Base-by-base conservation (phyloP, 2,113 vertebrate species). In the Felis catus region DNA sequence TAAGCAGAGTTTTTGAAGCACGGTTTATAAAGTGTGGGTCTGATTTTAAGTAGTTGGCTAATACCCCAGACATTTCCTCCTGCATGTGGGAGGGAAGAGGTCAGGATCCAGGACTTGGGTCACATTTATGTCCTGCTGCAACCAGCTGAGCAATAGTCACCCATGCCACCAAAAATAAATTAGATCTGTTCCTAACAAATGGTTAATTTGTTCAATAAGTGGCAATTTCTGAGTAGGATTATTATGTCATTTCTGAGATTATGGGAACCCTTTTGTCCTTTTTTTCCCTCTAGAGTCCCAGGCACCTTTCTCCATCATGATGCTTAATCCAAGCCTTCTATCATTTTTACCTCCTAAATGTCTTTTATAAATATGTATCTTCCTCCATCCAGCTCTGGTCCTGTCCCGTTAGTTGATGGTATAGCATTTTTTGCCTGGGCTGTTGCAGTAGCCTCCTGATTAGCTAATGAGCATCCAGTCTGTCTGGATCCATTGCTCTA, bases 1-100 rank as follows among this genome's bases (percentile, higher is more conserved):
- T 80, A 93, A 91, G n/a, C 27, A 66, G 94, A 84, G 48, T 91
- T 83, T 89, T 15, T 96, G 73, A 97, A 88, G 18, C 68, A 87
- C 41, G 74, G 63, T 85, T 92, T 94, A 81, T 23, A 65, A 89
- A 88, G 41, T 53, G 0, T 71, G 66, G 41, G 41, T 92, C 96
- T 96, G 65, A 94, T 51, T 85, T 58, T 41, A 76, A 91, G 7
- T 70, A 31, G 78, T 86, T 92, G 39, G 81, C 45, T 87, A 66
- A 70, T 33, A 76, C 33, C 29, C 53, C 1, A 10, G 41, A 18
- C 63, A 45, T 89, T 63, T 92, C 71, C 63, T 73, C 45, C 68
- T 21, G 12, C 7, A 70, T 14, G 2, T 33, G 76, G 70, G 36
- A 79, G 51, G 53, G 55, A 53, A 29, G 33, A 23, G 45, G 53